Evolutionary conservation across 2,888 invertebrate species (phyloP), one percentile per base, ranked within the genome.

Genomic region (Melitaea athalia): DNA sequence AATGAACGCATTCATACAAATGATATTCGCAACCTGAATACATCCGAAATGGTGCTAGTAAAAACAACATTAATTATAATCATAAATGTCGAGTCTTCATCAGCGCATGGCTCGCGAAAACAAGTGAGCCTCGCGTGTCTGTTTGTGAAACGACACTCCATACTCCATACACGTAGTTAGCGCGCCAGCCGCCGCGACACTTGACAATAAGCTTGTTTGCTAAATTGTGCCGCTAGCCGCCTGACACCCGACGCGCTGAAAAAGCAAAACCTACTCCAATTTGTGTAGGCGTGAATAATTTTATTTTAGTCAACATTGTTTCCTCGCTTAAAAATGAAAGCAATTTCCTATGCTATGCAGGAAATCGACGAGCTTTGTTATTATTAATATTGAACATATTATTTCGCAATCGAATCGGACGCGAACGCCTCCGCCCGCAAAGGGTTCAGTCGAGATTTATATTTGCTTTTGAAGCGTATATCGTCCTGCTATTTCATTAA

Each of bases 131-230:
- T 68, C 71, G 68, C 63, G 60, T 69, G 67, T 69, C 66, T 72
- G 73, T 72, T 71, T 69, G 70, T 72, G 72, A 68, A 67, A 68
- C 68, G 70, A 72, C 76, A 81, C 81, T 82, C 76, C 79, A 81
- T 81, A 80, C 79, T 77, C 76, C 76, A 79, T 78, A 55, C 60
- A 53, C 66, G 60, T 61, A 47, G 78, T 78, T 77, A 64, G 63
- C 72, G 69, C 47, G 64, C 64, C 67, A 68, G 65, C 73, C 78
- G 69, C 77, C 75, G 75, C 75, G 78, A 75, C 81, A 79, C 82
- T 81, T 77, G 74, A 82, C 81, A 83, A 81, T 84, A 81, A 83
- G 79, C 79, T 80, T 78, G 80, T 82, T 84, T 78, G 76, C 76
- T 79, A 75, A 81, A 81, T 80, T 79, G 75, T 79, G 71, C 74